A percentile compares a stretch with the other conserved stretches of the same genome.
These are phyloP conservation scores for Caretta caretta DNA, from an alignment of 2,113 vertebrate genomes.

Conservation along the genomic window DNA sequence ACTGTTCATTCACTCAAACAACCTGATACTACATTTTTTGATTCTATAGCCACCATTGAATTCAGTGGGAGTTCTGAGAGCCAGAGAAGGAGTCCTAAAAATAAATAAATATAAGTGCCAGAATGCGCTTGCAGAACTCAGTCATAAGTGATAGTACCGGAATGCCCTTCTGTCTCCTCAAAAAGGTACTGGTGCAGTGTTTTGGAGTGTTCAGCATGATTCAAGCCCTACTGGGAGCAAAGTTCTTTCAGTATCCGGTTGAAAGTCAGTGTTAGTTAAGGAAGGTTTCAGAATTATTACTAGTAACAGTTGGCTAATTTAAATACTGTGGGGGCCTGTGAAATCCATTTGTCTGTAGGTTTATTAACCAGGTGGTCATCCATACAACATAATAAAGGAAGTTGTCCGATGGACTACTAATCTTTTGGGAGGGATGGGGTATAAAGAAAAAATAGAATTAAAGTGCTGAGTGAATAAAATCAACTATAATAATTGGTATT, in stretches of 20 bases:
- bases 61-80: background rate
- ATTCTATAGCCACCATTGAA: background rate
- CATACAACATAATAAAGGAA: background rate
- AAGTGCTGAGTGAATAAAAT: no score
- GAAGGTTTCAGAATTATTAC: background rate
- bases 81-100: background rate
- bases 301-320: background rate
- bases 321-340: background rate
- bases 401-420: no score
- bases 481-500: no score
- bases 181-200: no score
- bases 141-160: background rate
- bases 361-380: no score
- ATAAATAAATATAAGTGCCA: background rate
- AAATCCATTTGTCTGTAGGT: background rate
- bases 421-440: no score
- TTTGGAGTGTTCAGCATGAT: no score
- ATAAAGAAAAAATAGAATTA: no score
- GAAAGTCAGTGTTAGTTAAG: background rate
- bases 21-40: background rate
- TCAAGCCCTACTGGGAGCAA: no score
- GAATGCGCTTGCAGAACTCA: background rate
- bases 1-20: background rate
- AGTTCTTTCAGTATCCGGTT: background rate
- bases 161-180: background rate